These are phyloP conservation scores for Acrossocheilus wenchowensis DNA, from an alignment of 2,797 vertebrate species.

Conservation along the genomic window DNA sequence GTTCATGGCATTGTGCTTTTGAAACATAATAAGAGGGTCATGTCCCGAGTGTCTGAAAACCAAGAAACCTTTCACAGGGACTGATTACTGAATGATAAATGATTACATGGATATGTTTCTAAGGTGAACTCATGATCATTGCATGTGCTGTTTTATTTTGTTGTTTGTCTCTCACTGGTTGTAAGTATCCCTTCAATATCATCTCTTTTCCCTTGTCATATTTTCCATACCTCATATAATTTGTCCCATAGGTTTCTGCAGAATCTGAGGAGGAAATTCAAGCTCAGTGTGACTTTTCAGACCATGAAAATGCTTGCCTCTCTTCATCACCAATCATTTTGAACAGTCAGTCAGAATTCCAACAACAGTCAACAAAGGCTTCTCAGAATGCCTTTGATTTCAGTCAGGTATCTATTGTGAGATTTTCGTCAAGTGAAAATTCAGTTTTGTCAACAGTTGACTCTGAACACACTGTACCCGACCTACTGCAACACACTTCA, in stretches of 20 bases:
- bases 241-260: conserved; percentile 73
- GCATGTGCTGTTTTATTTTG: background rate
- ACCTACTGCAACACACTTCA: conserved; percentile 56
- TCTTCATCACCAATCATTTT: conserved; percentile 30
- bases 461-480: conserved; percentile 50
- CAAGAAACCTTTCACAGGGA: background rate
- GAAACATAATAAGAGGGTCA: conserved; percentile 59
- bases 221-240: conserved; percentile 69
- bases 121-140: background rate
- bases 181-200: conserved; percentile 16
- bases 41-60: conserved; percentile 55
- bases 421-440: conserved; percentile 38
- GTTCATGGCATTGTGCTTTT: conserved; percentile 62
- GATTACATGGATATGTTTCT: background rate
- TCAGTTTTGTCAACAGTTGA: conserved; percentile 46
- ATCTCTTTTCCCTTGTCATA: conserved; percentile 47
- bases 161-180: conserved; percentile 25
- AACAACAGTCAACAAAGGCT: conserved; percentile 39
- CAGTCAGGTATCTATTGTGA: conserved; percentile 58
- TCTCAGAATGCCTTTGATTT: conserved; percentile 56
- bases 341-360: conserved; percentile 7
- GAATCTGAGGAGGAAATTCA: conserved; percentile 62
- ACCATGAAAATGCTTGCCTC: conserved; percentile 20
- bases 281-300: conserved; percentile 55
- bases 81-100: background rate